Evolutionary conservation across 2,113 vertebrate species (phyloP).

Genomic region (Aspidoscelis tigris): DNA sequence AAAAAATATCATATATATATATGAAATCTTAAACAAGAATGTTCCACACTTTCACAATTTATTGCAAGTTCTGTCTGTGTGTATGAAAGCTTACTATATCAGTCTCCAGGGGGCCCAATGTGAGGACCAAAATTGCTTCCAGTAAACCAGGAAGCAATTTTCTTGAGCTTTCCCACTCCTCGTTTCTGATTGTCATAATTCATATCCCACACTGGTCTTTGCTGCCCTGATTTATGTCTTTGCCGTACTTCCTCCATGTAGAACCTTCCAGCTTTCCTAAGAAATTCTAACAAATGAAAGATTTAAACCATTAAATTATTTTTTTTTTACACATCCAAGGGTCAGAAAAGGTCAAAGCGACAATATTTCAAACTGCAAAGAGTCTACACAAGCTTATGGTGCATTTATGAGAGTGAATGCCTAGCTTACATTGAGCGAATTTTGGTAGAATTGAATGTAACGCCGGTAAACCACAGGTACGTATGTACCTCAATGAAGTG

Average conservation of each 20-base stretch:
- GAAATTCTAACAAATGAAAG: slow-evolving; percentile 30
- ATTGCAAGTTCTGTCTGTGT: background rate
- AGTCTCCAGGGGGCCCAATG: background rate
- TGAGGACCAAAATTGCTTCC: slow-evolving; percentile 5
- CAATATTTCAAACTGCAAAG: slow-evolving; percentile 19
- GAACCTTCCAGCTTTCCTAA: slow-evolving; percentile 7
- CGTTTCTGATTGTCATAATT: slow-evolving; percentile 50
- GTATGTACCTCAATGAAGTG: background rate
- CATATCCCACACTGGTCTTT: slow-evolving; percentile 7
- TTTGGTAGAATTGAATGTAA: slow-evolving; percentile 23
- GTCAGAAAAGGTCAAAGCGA: slow-evolving; percentile 36
- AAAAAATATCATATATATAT: background rate
- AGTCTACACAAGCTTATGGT: slow-evolving; percentile 6
- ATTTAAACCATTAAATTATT: slow-evolving; percentile 32
- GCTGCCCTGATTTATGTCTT: slow-evolving; percentile 41
- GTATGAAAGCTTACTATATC: slow-evolving; percentile 11
- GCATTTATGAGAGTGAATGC: background rate
- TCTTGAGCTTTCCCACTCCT: slow-evolving; percentile 28
- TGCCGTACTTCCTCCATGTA: slow-evolving; percentile 5
- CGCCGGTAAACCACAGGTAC: background rate
- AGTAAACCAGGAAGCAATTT: slow-evolving; percentile 29
- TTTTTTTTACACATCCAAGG: slow-evolving; percentile 18
- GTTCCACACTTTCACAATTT: background rate
- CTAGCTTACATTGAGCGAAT: slow-evolving; percentile 24
- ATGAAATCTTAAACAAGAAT: background rate